Evolutionary conservation across 2,113 vertebrate species (phyloP).

Genomic region (Pandion haliaetus): DNA sequence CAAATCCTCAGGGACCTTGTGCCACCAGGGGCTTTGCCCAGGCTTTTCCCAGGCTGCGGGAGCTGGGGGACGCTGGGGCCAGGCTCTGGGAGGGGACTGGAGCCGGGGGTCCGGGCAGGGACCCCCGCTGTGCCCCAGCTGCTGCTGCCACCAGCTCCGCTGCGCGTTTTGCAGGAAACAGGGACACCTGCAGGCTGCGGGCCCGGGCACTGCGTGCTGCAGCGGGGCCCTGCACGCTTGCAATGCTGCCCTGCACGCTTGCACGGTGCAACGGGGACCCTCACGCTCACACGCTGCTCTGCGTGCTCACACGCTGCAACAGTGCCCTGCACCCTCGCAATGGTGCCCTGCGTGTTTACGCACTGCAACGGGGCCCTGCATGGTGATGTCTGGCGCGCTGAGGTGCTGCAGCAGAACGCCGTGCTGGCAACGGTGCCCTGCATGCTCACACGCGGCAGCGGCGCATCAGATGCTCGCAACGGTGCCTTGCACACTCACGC

Average conservation of each 20-base stretch:
- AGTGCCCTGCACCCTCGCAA: neutral
- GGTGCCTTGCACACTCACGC: too few relatives aligned
- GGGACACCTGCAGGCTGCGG: too few relatives aligned
- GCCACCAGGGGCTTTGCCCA: neutral
- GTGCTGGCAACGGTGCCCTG: neutral
- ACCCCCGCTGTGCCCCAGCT: fast-evolving
- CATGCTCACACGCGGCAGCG: neutral
- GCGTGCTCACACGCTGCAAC: neutral
- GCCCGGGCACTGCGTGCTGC: too few relatives aligned
- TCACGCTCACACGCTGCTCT: neutral
- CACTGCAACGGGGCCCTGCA: too few relatives aligned
- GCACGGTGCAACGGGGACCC: neutral
- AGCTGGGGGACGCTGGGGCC: neutral
- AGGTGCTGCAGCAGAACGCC: neutral
- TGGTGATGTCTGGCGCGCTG: neutral
- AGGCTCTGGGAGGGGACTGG: neutral
- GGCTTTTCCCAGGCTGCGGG: neutral
- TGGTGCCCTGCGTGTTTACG: neutral
- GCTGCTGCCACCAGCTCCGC: neutral
- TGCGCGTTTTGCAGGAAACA: too few relatives aligned
- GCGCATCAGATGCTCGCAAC: neutral
- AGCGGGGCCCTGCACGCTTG: too few relatives aligned
- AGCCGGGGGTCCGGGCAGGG: neutral
- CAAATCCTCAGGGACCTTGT: neutral
- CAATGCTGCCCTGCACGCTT: neutral